Percentiles rank a stretch among this genome's conserved stretches.
Evolutionary conservation across 2,113 vertebrate species (phyloP).

Genomic region (Ptilorrhoa leucosticta): DNA sequence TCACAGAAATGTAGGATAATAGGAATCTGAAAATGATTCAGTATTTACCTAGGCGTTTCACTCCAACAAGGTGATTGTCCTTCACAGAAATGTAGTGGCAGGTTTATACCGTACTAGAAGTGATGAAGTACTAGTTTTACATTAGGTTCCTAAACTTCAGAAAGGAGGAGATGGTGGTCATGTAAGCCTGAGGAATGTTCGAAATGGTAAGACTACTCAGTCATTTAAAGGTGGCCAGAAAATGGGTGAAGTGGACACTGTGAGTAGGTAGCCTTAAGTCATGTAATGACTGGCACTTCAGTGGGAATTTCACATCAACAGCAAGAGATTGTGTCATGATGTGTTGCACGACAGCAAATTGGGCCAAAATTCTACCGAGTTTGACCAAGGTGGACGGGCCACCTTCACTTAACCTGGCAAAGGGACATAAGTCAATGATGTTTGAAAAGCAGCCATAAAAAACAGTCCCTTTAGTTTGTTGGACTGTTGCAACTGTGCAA

Average conservation of each 20-base stretch:
- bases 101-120: not conserved
- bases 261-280: not conserved
- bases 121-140: not conserved
- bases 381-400: not conserved
- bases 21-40: not conserved
- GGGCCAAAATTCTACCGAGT: not conserved
- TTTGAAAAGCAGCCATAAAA: not conserved
- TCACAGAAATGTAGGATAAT: not conserved
- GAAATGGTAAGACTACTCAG: not conserved
- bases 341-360: not conserved
- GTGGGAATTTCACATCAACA: not conserved
- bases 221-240: not conserved
- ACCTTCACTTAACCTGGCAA: not conserved
- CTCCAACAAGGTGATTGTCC: not conserved
- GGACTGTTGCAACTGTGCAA: not conserved
- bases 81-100: not conserved
- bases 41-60: not conserved
- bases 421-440: not conserved
- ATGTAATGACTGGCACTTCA: not conserved
- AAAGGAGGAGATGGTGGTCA: not conserved
- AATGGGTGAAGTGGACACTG: not conserved
- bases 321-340: not conserved
- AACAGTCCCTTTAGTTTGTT: not conserved
- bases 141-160: not conserved
- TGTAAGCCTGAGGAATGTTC: too few relatives aligned